Evolutionary conservation across 2,888 invertebrate genomes (phyloP).

Genomic region (Phaedon cochleariae): DNA sequence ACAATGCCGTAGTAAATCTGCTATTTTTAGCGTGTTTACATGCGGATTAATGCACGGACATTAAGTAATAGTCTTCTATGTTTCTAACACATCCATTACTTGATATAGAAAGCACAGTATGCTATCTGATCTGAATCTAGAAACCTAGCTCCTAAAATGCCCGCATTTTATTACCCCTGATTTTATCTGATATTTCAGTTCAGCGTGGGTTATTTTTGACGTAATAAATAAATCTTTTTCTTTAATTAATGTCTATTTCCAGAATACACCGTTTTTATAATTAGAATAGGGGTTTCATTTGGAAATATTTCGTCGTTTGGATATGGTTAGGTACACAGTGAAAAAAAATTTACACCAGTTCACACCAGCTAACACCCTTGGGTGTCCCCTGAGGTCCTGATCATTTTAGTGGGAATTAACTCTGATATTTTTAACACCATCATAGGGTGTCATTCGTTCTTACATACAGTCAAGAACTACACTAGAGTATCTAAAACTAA

Average conservation of each 20-base stretch:
- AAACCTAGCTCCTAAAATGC: slow-evolving; percentile 55
- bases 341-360: too few species aligned
- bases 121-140: slow-evolving; percentile 46
- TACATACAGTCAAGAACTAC: too few species aligned
- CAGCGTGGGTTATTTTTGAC: slow-evolving; percentile 62
- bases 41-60: slow-evolving; percentile 49
- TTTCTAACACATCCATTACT: slow-evolving; percentile 50
- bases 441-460: too few species aligned
- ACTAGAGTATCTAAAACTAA: too few species aligned
- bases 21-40: slow-evolving; percentile 53
- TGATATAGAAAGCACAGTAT: slow-evolving; percentile 45
- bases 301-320: slow-evolving; percentile 19
- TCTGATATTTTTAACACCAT: too few species aligned
- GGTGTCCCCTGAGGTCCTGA: too few species aligned
- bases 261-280: slow-evolving; percentile 55
- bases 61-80: slow-evolving; percentile 54
- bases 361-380: too few species aligned
- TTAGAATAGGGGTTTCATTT: slow-evolving; percentile 45
- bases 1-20: slow-evolving; percentile 18
- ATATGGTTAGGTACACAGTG: too few species aligned
- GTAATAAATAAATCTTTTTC: slow-evolving; percentile 59
- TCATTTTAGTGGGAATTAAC: too few species aligned
- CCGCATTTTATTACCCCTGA: slow-evolving; percentile 60
- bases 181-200: slow-evolving; percentile 59
- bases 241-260: slow-evolving; percentile 59